A percentile compares a stretch with the other conserved stretches of the same genome.
These are phyloP conservation scores for Polyommatus iphigenia DNA, from an alignment of 2,888 invertebrate genomes.

Conservation along the genomic window DNA sequence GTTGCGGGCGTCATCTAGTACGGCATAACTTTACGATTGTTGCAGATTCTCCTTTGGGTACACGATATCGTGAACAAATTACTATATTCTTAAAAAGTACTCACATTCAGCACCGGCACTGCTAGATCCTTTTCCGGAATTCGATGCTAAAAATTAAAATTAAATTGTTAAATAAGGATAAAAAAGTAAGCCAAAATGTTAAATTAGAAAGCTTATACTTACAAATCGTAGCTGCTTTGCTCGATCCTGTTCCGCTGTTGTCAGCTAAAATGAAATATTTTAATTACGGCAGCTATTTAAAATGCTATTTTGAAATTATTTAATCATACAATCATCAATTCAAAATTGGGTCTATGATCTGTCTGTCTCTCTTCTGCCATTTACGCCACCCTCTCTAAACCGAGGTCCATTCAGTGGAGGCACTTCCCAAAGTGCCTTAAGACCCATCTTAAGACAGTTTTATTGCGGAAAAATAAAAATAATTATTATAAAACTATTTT, in stretches of 20 bases:
- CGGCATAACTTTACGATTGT: too few relatives aligned
- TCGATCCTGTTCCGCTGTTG: background rate
- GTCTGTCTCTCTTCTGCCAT: background rate
- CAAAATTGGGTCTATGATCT: background rate
- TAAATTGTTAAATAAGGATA: background rate
- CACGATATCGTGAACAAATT: background rate
- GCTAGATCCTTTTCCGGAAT: background rate
- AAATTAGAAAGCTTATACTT: background rate
- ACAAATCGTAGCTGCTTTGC: background rate
- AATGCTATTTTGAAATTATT: background rate
- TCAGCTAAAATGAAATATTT: background rate
- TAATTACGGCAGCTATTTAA: background rate
- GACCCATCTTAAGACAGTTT: background rate
- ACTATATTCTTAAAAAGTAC: background rate
- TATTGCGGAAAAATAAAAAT: background rate
- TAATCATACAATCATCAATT: background rate
- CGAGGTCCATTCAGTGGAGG: too few relatives aligned
- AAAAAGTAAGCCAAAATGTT: background rate
- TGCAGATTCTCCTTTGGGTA: background rate
- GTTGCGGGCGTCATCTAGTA: too few relatives aligned
- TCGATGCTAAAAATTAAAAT: background rate
- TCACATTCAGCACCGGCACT: constrained; percentile 5
- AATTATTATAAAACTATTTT: background rate
- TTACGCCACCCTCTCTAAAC: too few relatives aligned
- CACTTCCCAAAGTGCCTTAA: too few relatives aligned